These are phyloP conservation scores for Alauda arvensis DNA, from an alignment of 2,797 vertebrate species.

Conservation along the genomic window DNA sequence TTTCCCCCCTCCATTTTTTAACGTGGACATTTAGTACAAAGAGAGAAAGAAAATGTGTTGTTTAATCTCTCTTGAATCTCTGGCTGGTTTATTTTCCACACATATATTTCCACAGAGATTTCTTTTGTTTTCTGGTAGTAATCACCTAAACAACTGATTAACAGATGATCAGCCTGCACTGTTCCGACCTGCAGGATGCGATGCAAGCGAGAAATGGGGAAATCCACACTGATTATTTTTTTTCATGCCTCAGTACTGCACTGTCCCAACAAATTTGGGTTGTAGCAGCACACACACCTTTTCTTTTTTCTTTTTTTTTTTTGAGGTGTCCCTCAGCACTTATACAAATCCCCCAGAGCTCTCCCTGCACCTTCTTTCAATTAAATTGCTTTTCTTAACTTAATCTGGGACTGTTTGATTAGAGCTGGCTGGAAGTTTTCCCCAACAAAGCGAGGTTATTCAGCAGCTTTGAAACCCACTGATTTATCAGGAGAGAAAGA, in stretches of 20 bases:
- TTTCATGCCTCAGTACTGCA: neutral
- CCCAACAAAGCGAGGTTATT: neutral
- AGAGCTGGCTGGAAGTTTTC: neutral
- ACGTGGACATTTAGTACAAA: constrained; percentile 20
- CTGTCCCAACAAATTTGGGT: neutral
- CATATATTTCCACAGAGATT: neutral
- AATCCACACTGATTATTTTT: neutral
- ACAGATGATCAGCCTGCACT: neutral
- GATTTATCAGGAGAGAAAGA: constrained; percentile 28
- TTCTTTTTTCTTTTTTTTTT: neutral
- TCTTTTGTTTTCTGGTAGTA: neutral
- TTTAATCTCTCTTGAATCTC: neutral
- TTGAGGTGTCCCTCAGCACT: neutral
- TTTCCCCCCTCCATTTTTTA: neutral
- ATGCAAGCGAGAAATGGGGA: neutral
- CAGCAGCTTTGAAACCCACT: constrained; percentile 4
- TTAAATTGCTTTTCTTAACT: constrained; percentile 21
- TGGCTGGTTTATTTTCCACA: neutral
- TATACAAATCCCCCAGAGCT: neutral
- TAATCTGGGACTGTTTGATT: constrained; percentile 21
- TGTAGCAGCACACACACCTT: neutral
- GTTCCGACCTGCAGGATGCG: neutral
- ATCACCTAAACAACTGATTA: constrained; percentile 2
- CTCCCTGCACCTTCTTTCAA: neutral
- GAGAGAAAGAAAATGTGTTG: constrained; percentile 2